Evolutionary conservation across 2,888 invertebrate species (phyloP).

Genomic region (Agrotis puta): DNA sequence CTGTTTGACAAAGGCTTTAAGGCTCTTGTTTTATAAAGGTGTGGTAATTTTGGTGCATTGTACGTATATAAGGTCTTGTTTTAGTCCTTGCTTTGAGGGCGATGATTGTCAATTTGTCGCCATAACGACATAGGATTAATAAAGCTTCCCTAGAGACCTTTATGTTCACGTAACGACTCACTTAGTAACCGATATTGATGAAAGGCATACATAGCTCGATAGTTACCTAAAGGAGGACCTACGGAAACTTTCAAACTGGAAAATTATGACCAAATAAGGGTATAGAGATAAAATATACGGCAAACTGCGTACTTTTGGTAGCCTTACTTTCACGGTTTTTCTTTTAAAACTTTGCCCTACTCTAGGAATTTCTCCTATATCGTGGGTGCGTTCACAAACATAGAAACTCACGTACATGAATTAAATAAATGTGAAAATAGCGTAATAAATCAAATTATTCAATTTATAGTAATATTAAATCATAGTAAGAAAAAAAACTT

Average conservation of each 20-base stretch:
- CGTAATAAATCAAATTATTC: too few relatives aligned
- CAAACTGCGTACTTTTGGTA: neutral
- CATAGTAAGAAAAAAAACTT: too few relatives aligned
- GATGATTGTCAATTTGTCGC: conserved; percentile 54
- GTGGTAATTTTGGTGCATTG: conserved; percentile 2
- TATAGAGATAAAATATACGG: neutral
- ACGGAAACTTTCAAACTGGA: neutral
- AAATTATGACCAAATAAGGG: neutral
- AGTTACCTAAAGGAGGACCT: conserved; percentile 3
- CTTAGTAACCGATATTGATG: conserved; percentile 17
- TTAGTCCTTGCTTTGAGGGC: conserved; percentile 18
- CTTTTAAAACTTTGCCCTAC: too few relatives aligned
- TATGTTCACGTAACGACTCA: conserved; percentile 20
- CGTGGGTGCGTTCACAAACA: too few relatives aligned
- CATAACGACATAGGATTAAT: conserved; percentile 39
- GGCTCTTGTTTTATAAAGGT: too few relatives aligned
- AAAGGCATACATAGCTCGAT: conserved; percentile 3
- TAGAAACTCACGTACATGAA: too few relatives aligned
- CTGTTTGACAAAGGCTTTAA: too few relatives aligned
- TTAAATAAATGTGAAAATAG: too few relatives aligned
- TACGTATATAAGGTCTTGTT: conserved; percentile 4
- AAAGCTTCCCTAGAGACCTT: conserved; percentile 36
- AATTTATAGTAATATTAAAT: too few relatives aligned
- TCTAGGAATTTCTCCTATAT: too few relatives aligned
- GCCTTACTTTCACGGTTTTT: too few relatives aligned